Evolutionary conservation across 2,888 invertebrate genomes (phyloP).

Genomic region (Tuberolachnus salignus): DNA sequence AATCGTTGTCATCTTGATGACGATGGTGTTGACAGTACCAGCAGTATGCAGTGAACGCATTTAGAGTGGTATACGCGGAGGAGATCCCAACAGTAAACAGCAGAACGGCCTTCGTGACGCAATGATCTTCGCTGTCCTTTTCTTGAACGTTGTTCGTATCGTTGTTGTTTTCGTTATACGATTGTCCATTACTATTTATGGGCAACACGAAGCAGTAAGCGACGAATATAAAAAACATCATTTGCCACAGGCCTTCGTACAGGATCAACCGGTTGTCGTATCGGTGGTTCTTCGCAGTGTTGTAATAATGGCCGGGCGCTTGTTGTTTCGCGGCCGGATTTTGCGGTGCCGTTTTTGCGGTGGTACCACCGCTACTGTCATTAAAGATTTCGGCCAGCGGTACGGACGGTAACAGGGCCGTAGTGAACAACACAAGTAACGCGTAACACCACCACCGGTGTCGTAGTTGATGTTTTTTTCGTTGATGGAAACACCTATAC

Average conservation of each 20-base stretch:
- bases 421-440: conserved; percentile 12
- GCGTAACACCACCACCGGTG: conserved; percentile 15
- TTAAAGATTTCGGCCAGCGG: conserved; percentile 11
- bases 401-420: conserved; percentile 7
- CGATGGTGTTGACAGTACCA: neutral
- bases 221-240: conserved; percentile 84
- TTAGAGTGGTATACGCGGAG: conserved; percentile 4
- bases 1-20: neutral
- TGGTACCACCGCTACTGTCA: neutral
- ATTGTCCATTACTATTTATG: too few species aligned
- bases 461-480: neutral
- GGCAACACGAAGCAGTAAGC: conserved; percentile 77
- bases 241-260: conserved; percentile 82
- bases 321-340: neutral
- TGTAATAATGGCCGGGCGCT: neutral
- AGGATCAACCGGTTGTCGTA: conserved; percentile 21
- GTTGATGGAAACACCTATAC: neutral
- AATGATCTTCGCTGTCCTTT: neutral
- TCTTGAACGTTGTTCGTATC: neutral
- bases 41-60: neutral
- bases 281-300: neutral
- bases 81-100: neutral
- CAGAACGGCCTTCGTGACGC: neutral
- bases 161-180: neutral
- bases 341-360: neutral